These are phyloP conservation scores for Notolepis coatsorum DNA, from an alignment of 2,797 vertebrate species.

Conservation along the genomic window DNA sequence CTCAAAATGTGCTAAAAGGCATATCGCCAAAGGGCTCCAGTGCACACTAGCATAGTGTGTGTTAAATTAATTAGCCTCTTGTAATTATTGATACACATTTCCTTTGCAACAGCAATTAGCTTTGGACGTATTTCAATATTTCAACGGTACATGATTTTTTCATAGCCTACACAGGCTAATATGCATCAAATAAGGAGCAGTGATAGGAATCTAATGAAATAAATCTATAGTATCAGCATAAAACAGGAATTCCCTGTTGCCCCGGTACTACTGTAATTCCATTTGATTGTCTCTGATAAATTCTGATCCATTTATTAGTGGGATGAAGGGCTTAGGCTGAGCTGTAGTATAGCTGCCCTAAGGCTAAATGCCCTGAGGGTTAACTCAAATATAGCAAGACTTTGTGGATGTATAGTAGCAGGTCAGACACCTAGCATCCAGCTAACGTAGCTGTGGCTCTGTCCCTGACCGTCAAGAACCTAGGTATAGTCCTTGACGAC, in stretches of 20 bases:
- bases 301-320: slow-evolving; percentile 59
- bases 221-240: too few species aligned
- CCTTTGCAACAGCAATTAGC: slow-evolving; percentile 35
- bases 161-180: slow-evolving; percentile 15
- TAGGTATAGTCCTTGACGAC: too few species aligned
- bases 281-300: slow-evolving; percentile 54
- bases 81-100: slow-evolving; percentile 47
- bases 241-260: slow-evolving; percentile 16
- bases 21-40: slow-evolving; percentile 24
- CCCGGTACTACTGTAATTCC: slow-evolving; percentile 53
- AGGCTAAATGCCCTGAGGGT: slow-evolving; percentile 46
- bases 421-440: slow-evolving; percentile 20
- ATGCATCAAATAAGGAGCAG: slow-evolving; percentile 40
- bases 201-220: slow-evolving; percentile 49
- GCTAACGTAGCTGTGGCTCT: too few species aligned
- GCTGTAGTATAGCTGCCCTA: slow-evolving; percentile 27
- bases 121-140: slow-evolving; percentile 44
- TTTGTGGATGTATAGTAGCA: slow-evolving; percentile 22
- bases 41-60: slow-evolving; percentile 12
- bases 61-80: slow-evolving; percentile 41
- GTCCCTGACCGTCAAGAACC: too few species aligned
- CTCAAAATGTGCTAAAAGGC: slow-evolving; percentile 24
- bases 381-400: slow-evolving; percentile 41
- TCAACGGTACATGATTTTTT: slow-evolving; percentile 19
- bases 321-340: slow-evolving; percentile 53